Evolutionary conservation across 2,113 vertebrate genomes (phyloP), one percentile per base, ranked within the genome.

Genomic region (Reinhardtius hippoglossoides): DNA sequence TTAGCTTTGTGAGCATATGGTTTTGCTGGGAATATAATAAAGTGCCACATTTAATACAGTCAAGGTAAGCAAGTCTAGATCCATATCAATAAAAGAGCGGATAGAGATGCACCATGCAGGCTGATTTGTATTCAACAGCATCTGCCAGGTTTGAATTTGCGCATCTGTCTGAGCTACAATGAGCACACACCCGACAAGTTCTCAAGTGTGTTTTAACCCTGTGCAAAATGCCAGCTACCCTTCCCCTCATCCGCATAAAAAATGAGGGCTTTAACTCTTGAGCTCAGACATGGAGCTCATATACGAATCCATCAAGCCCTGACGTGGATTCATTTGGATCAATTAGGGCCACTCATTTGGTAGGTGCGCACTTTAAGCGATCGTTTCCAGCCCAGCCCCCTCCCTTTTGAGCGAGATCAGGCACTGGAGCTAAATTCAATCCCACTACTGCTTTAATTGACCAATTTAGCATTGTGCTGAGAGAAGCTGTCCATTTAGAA

Each of bases 401-500:
- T 90, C 77, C 90, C 90, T 80, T 90, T 67, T 81, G 71, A 84
- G 74, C 63, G 21, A 87, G 88, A 92, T 93, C 89, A 89, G 85
- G 91, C 81, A 76, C 89, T 88, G 75, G 54, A 83, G 86, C 91
- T 92, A 91, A 93, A 94, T 94, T 93, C 89, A 92, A 94, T 94
- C 91, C 92, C 90, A 87, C 84, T 79, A 79, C 87, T 72, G 84
- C 83, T 92, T 92, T 93, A 94, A 95, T 93, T 92, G 92, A 91
- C 88, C 91, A 92, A 94, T 94, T 93, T 93, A 92, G 85, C 89
- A 90, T 88, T 93, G 91, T 89, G 91, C 87, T 88, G 92, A 93
- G 90, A 90, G 93, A 93, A 86, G 84, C 88, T 91, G 92, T 91
- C 92, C 90, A 92, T 92, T 94, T 88, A 88, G 81, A 89, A 89